Evolutionary conservation across 2,888 invertebrate genomes (phyloP), one percentile per base, ranked within the genome.

Genomic region (Drosophila lutescens): DNA sequence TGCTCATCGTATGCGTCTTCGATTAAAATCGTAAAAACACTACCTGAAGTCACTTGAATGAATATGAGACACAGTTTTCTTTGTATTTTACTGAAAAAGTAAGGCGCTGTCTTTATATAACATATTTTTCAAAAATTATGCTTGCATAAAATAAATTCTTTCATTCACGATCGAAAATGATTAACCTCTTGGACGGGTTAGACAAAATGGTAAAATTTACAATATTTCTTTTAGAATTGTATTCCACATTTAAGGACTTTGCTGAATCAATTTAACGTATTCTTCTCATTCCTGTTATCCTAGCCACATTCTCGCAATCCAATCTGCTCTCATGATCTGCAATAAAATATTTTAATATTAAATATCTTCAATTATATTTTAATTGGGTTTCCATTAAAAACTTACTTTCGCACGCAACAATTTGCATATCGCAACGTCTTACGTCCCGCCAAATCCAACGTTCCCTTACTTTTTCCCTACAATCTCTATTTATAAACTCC

Each of bases 371-470:
- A 13, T 0, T 12, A 4, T 26, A 4, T 13, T 26, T 4, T 5
- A 9, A 15, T 6, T 26, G 12, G 12, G 2, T 17, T n/a, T 12
- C 15, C 1, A 23, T 4, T 5, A 4, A 9, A 9, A 12, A 43
- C 69, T 70, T 50, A 71, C 71, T 41, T 40, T 50, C 32, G 10
- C 71, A 71, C 13, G 61, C 51, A n/a, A 70, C 13, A 23, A 56
- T 47, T 36, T 70, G 71, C 46, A 71, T 40, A 9, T 71, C 53
- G 13, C 71, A 71, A 13, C 71, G 71, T 6, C 13, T 57, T 0
- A 70, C 34, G 43, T 70, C 61, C 12, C 53, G 50, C 71, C 71
- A 71, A 32, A 70, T 26, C 70, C 71, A 71, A 34, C 40, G 34
- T 1, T 38, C 30, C 3, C 49, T 32, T 1, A 71, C 10, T 30